Evolutionary conservation across 2,797 vertebrate genomes (phyloP).

Genomic region (Argentina silus): DNA sequence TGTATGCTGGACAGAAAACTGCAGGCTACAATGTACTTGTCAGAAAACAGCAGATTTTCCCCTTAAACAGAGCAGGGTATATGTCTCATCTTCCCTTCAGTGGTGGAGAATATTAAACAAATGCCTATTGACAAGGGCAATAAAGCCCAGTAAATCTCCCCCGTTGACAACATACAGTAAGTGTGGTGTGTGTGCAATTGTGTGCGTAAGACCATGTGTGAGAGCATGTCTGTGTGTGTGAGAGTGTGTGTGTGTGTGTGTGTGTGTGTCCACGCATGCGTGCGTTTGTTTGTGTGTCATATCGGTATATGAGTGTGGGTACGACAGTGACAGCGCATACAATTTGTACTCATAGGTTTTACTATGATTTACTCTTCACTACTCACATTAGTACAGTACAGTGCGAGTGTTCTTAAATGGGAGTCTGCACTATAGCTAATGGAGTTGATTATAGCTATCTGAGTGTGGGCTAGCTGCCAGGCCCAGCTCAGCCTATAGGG

Average conservation of each 20-base stretch:
- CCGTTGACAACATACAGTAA: constrained; percentile 21
- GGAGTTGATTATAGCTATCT: constrained; percentile 79
- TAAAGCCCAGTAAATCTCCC: constrained; percentile 59
- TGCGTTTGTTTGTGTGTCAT: not conserved
- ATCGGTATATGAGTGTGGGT: not conserved
- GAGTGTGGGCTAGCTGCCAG: constrained; percentile 82
- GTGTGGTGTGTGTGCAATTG: too few species aligned
- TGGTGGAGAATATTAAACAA: constrained; percentile 62
- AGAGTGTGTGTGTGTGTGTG: constrained; percentile 19
- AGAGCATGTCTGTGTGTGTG: constrained; percentile 17
- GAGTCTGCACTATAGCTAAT: constrained; percentile 78
- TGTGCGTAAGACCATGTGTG: constrained; percentile 9
- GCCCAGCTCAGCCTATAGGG: constrained; percentile 75
- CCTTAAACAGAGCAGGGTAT: constrained; percentile 68
- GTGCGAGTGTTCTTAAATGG: constrained; percentile 66
- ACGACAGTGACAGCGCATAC: too few species aligned
- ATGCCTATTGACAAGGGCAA: constrained; percentile 61
- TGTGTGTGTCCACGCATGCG: not conserved
- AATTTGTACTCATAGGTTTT: not conserved
- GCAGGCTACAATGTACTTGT: constrained; percentile 76
- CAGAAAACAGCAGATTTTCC: constrained; percentile 75
- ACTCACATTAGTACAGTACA: constrained; percentile 23
- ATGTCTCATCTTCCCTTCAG: constrained; percentile 71
- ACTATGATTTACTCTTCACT: not conserved
- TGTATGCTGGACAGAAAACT: constrained; percentile 79